phyloP scores from a whole-genome alignment of 2,113 vertebrate genomes.

The Paradisaea rubra region DNA sequence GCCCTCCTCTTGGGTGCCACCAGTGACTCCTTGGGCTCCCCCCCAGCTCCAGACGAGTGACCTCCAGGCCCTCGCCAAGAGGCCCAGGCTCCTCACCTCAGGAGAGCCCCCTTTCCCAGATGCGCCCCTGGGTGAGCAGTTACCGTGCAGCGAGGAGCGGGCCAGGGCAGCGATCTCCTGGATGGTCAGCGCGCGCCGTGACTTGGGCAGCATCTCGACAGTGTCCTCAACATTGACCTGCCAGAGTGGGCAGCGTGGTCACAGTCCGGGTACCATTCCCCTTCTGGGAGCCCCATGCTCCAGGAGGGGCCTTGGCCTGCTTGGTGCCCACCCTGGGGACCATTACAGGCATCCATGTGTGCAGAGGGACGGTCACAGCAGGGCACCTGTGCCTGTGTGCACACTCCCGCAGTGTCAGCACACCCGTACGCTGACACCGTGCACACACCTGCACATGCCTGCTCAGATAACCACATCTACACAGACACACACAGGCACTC shows the following conservation, averaged over 20 bases:
- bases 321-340: rapidly evolving
- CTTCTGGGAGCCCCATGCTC: rapidly evolving
- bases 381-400: background rate
- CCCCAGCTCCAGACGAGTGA: background rate
- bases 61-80: background rate
- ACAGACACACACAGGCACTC: too few relatives aligned
- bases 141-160: slow-evolving; percentile 94
- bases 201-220: slow-evolving; percentile 96
- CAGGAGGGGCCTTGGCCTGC: rapidly evolving
- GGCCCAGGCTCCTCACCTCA: background rate
- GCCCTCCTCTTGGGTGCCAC: background rate
- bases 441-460: background rate
- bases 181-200: slow-evolving; percentile 94
- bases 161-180: slow-evolving; percentile 97
- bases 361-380: background rate
- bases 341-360: rapidly evolving
- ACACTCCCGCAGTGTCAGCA: rapidly evolving
- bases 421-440: rapidly evolving
- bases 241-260: background rate
- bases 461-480: rapidly evolving
- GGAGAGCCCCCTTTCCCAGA: background rate
- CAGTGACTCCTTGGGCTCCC: background rate
- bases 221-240: slow-evolving; percentile 98
- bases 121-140: background rate
- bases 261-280: background rate